Evolutionary conservation across 2,797 vertebrate species (phyloP).

Genomic region (Enteromius treurensis): DNA sequence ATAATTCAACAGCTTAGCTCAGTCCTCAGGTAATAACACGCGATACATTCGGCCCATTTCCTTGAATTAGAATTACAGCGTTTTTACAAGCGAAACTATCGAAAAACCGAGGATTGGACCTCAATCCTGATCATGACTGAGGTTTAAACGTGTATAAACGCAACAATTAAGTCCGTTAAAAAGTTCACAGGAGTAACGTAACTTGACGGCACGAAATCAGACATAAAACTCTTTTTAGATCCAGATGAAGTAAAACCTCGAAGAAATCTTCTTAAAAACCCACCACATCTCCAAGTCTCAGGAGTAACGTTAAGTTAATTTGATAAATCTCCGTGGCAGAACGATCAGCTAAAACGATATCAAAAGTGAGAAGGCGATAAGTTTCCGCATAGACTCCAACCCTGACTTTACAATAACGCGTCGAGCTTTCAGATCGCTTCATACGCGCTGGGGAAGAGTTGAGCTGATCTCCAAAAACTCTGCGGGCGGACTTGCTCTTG

Average conservation of each 20-base stretch:
- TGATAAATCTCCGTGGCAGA: not conserved
- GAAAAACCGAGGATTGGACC: not conserved
- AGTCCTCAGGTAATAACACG: not conserved
- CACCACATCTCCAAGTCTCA: too few species aligned
- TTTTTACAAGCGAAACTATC: not conserved
- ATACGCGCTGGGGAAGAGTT: not conserved
- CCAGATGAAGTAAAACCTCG: not conserved
- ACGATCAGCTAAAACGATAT: not conserved
- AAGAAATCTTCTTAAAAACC: not conserved
- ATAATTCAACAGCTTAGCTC: not conserved
- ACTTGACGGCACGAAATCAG: not conserved
- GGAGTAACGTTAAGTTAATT: not conserved
- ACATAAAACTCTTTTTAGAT: not conserved
- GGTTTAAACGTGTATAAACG: not conserved
- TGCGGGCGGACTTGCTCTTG: not conserved
- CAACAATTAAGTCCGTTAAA: not conserved
- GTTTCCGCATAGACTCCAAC: not conserved
- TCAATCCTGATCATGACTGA: not conserved
- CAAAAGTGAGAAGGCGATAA: not conserved
- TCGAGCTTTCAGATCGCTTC: not conserved
- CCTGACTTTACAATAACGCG: not conserved
- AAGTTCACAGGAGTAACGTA: not conserved
- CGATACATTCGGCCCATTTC: not conserved
- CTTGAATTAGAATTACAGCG: not conserved
- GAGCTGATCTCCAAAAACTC: not conserved